Conservation (phyloP, 2,888 invertebrate species). For the Zelleria hepariella region DNA sequence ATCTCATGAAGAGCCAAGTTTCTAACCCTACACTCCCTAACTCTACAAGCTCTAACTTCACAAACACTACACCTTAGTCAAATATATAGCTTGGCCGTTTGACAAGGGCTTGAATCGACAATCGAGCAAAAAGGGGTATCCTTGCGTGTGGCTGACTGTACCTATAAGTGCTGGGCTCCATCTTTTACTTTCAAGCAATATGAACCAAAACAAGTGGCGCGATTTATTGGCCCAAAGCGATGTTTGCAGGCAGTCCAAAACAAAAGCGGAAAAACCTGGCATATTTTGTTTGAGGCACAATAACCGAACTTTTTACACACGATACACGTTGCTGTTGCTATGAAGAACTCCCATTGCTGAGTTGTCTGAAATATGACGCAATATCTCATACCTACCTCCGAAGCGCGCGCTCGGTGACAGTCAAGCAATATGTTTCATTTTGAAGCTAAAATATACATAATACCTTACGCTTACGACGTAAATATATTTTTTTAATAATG, state of each 20-base stretch:
- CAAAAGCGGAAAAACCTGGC: background rate
- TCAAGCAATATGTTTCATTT: conserved; percentile 5
- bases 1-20: no score
- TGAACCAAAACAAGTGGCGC: background rate
- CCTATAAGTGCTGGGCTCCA: background rate
- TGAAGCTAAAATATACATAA: no score
- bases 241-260: background rate
- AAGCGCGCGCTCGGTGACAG: conserved; percentile 6
- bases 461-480: no score
- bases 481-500: no score
- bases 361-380: conserved; percentile 30
- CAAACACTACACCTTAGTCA: no score
- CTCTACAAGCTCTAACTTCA: no score
- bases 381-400: conserved; percentile 25
- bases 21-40: no score
- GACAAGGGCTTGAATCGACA: no score
- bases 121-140: no score
- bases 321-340: conserved; percentile 14
- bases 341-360: conserved; percentile 31
- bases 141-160: no score
- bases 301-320: background rate
- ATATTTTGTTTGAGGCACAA: background rate
- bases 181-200: background rate
- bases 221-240: background rate
- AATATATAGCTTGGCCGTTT: no score